phyloP scores from a whole-genome alignment of 2,113 vertebrate species.

The Tragulus kanchil region DNA sequence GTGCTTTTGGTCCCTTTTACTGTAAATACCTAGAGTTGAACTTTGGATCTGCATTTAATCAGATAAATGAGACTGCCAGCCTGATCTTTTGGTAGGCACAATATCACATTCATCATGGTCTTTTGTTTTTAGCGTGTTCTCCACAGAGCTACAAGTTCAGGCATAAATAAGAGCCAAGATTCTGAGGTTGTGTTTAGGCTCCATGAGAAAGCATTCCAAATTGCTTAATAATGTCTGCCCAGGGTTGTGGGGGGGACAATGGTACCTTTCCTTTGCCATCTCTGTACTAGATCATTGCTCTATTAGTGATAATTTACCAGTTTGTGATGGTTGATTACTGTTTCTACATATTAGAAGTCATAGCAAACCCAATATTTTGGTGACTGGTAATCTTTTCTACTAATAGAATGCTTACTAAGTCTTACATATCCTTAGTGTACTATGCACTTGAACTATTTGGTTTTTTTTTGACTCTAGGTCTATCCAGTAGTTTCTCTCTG shows the following conservation, averaged over 20 bases:
- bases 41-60: neutral
- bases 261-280: neutral
- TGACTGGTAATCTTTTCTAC: neutral
- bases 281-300: neutral
- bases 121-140: neutral
- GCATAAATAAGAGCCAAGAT: neutral
- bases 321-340: neutral
- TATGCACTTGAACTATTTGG: neutral
- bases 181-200: neutral
- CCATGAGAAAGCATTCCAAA: neutral
- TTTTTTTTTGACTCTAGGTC: neutral
- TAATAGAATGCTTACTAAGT: neutral
- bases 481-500: neutral
- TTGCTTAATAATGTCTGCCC: neutral
- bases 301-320: neutral
- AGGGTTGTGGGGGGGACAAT: neutral
- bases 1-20: neutral
- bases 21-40: neutral
- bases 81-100: neutral
- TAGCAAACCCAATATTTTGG: neutral
- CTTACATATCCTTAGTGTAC: neutral
- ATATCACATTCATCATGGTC: neutral
- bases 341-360: constrained; percentile 2
- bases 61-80: neutral
- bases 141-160: neutral